Percentiles rank a stretch among this genome's conserved stretches.
phyloP scores from a whole-genome alignment of 2,888 invertebrate genomes.

The Lampropteryx suffumata region DNA sequence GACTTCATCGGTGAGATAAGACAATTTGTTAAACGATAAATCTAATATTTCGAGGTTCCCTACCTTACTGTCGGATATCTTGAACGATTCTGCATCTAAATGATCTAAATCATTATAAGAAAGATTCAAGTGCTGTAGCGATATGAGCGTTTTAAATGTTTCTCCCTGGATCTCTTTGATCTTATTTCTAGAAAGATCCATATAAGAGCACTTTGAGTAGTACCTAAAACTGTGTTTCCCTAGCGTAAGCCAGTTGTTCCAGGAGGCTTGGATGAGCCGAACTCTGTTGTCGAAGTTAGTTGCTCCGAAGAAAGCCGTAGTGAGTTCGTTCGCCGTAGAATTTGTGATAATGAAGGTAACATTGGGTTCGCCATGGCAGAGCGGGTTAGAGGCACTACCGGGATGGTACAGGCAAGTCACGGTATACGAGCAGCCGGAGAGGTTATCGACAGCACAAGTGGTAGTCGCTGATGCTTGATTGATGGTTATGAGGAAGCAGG shows the following conservation, averaged over 20 bases:
- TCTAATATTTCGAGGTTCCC: conserved; percentile 47
- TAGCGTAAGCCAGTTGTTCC: conserved; percentile 53
- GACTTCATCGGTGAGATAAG: conserved; percentile 40
- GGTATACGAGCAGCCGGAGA: conserved; percentile 50
- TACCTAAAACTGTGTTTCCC: conserved; percentile 52
- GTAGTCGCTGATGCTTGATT: conserved; percentile 32
- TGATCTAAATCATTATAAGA: conserved; percentile 54
- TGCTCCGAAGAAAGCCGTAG: conserved; percentile 55
- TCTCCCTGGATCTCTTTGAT: conserved; percentile 50
- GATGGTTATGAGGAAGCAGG: conserved; percentile 29
- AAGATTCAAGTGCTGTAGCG: conserved; percentile 51
- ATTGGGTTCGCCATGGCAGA: conserved; percentile 46
- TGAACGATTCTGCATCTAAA: conserved; percentile 46
- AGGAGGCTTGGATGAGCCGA: conserved; percentile 45
- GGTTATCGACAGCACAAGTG: conserved; percentile 38
- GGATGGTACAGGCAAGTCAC: conserved; percentile 49
- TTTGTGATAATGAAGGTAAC: conserved; percentile 53
- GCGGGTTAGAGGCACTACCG: conserved; percentile 42
- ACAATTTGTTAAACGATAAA: conserved; percentile 55
- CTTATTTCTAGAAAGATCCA: conserved; percentile 55
- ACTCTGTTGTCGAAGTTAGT: conserved; percentile 70
- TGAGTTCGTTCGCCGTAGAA: conserved; percentile 41
- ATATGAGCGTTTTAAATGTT: conserved; percentile 48
- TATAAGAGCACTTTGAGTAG: conserved; percentile 43
- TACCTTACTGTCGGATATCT: conserved; percentile 38